phyloP scores from a whole-genome alignment of 1,140 invertebrate species.

The Cataglyphis hispanica region DNA sequence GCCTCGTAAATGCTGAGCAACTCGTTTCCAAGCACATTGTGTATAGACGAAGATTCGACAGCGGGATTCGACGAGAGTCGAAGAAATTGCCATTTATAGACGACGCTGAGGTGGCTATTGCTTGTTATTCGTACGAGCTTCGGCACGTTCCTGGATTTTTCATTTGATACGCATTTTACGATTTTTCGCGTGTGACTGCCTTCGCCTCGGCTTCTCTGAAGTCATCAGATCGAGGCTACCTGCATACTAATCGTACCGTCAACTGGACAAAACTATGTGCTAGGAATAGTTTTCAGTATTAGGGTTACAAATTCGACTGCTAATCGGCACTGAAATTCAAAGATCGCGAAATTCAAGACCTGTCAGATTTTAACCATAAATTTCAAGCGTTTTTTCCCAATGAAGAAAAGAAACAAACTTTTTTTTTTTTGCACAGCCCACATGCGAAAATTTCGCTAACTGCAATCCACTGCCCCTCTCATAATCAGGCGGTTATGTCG shows the following conservation, averaged over 20 bases:
- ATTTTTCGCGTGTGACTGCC: conserved; percentile 71
- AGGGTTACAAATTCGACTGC: conserved; percentile 66
- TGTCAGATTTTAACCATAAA: conserved; percentile 54
- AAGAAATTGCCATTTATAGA: conserved; percentile 72
- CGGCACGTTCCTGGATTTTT: conserved; percentile 76
- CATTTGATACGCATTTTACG: conserved; percentile 78
- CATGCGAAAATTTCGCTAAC: not conserved
- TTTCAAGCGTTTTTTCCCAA: conserved; percentile 34
- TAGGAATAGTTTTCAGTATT: conserved; percentile 66
- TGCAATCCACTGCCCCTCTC: not conserved
- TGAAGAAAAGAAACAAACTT: not conserved
- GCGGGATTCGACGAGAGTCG: conserved; percentile 42
- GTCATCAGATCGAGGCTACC: conserved; percentile 76
- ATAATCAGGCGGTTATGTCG: conserved; percentile 31
- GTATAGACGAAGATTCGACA: conserved; percentile 47
- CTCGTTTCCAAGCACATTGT: conserved; percentile 46
- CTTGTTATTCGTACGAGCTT: conserved; percentile 69
- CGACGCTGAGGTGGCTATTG: conserved; percentile 65
- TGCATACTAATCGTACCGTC: conserved; percentile 77
- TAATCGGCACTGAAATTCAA: conserved; percentile 26
- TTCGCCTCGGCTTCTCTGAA: conserved; percentile 58
- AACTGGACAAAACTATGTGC: conserved; percentile 62
- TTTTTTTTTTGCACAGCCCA: too few species aligned
- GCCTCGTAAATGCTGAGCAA: conserved; percentile 51
- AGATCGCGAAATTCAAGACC: not conserved